Evolutionary conservation across 2,113 vertebrate genomes (phyloP).

Genomic region (Emberiza fucata): DNA sequence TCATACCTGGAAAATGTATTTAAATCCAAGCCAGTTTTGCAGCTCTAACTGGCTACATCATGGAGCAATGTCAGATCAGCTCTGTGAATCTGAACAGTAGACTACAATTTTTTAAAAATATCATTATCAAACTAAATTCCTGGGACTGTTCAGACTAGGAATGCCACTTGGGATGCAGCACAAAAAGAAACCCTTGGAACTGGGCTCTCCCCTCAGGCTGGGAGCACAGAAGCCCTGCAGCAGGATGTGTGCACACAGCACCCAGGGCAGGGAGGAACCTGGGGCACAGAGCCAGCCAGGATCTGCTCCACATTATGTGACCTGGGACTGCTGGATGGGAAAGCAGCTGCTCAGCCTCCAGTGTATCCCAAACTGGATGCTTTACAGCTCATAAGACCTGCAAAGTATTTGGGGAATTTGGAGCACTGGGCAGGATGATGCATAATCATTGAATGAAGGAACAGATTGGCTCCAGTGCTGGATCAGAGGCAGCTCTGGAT

Average conservation of each 20-base stretch:
- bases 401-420: not conserved
- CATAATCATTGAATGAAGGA: not conserved
- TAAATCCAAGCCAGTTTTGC: not conserved
- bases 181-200: not conserved
- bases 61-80: not conserved
- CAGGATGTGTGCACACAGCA: not conserved
- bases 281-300: not conserved
- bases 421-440: not conserved
- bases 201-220: not conserved
- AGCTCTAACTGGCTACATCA: not conserved
- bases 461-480: slow-evolving; percentile 3
- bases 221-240: accelerated
- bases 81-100: not conserved
- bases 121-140: not conserved
- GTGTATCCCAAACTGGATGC: not conserved
- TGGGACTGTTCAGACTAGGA: not conserved
- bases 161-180: not conserved
- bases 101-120: not conserved
- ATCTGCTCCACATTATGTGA: not conserved
- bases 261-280: not conserved
- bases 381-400: slow-evolving; percentile 11
- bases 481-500: not conserved
- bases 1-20: not conserved
- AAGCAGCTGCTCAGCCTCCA: not conserved
- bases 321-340: not conserved